A percentile compares a stretch with the other conserved stretches of the same genome.
Evolutionary conservation across 1,140 invertebrate species (phyloP).

Genomic region (Formica exsecta): DNA sequence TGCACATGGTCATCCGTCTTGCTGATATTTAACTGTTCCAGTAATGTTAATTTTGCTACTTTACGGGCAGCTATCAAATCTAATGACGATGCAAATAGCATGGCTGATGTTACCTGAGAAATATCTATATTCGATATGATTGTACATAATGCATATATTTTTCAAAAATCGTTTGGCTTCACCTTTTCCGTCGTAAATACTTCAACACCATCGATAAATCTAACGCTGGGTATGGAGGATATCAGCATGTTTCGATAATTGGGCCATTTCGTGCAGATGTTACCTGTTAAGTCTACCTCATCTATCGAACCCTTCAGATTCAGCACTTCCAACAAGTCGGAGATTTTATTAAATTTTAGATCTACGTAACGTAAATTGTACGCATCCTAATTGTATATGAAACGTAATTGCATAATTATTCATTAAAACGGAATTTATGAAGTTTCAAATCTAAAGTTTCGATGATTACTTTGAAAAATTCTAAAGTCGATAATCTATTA

Average conservation of each 20-base stretch:
- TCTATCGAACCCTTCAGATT: slow-evolving; percentile 73
- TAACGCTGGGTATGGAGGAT: slow-evolving; percentile 75
- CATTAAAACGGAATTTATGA: not conserved
- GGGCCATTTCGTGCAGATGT: slow-evolving; percentile 80
- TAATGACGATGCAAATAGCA: slow-evolving; percentile 72
- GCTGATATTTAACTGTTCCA: slow-evolving; percentile 77
- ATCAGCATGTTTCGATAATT: slow-evolving; percentile 78
- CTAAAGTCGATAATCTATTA: slow-evolving; percentile 74
- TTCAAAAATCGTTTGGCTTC: not conserved
- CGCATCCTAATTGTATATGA: slow-evolving; percentile 61
- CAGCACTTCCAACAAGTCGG: slow-evolving; percentile 76
- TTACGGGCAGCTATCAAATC: slow-evolving; percentile 72
- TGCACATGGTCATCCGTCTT: slow-evolving; percentile 73
- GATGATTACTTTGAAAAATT: slow-evolving; percentile 74
- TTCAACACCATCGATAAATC: slow-evolving; percentile 75
- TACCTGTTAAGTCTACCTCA: slow-evolving; percentile 78
- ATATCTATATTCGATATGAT: not conserved
- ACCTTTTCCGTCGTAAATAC: slow-evolving; percentile 77
- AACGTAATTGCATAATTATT: not conserved
- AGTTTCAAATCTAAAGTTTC: not conserved
- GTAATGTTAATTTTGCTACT: slow-evolving; percentile 76
- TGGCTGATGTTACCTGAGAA: slow-evolving; percentile 70
- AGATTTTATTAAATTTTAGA: slow-evolving; percentile 79
- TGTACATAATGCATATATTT: too few relatives aligned
- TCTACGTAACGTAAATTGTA: slow-evolving; percentile 75